A percentile compares a stretch with the other conserved stretches of the same genome.
phyloP scores from a whole-genome alignment of 2,113 vertebrate species.

The Lycaon pictus region DNA sequence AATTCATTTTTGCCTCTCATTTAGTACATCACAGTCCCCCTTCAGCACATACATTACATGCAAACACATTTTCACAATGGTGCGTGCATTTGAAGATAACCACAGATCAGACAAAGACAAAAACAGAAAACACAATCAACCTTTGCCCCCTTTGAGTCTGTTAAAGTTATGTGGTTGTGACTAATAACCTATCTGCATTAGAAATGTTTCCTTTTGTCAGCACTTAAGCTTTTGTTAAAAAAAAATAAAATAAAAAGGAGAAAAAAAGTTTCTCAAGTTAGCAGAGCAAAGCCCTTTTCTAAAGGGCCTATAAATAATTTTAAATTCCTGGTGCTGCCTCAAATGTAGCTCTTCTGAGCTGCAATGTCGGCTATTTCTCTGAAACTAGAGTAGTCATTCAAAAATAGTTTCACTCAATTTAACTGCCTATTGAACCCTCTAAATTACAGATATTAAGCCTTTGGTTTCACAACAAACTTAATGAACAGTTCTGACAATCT shows the following conservation, averaged over 20 bases:
- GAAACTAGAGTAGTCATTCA: conserved; percentile 83
- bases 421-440: conserved; percentile 87
- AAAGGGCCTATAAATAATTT: conserved; percentile 81
- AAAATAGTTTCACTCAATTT: conserved; percentile 88
- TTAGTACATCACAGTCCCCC: not conserved
- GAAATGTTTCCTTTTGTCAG: conserved; percentile 71
- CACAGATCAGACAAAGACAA: not conserved
- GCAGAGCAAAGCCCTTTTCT: conserved; percentile 71
- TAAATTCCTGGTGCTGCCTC: conserved; percentile 76
- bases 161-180: conserved; percentile 65
- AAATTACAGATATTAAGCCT: conserved; percentile 89
- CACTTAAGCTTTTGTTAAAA: conserved; percentile 57
- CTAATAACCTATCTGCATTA: conserved; percentile 78
- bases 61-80: not conserved
- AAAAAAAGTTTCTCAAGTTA: conserved; percentile 77
- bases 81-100: not conserved
- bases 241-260: not conserved
- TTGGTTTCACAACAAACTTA: conserved; percentile 89
- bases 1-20: not conserved
- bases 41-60: not conserved
- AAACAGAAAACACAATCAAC: conserved; percentile 57
- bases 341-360: conserved; percentile 83
- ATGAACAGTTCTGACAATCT: conserved; percentile 88
- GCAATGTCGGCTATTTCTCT: conserved; percentile 81
- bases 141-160: conserved; percentile 39